Percentiles rank a stretch among this genome's conserved stretches.
Conservation (phyloP, 2,113 vertebrate genomes). For the Vulpes vulpes region DNA sequence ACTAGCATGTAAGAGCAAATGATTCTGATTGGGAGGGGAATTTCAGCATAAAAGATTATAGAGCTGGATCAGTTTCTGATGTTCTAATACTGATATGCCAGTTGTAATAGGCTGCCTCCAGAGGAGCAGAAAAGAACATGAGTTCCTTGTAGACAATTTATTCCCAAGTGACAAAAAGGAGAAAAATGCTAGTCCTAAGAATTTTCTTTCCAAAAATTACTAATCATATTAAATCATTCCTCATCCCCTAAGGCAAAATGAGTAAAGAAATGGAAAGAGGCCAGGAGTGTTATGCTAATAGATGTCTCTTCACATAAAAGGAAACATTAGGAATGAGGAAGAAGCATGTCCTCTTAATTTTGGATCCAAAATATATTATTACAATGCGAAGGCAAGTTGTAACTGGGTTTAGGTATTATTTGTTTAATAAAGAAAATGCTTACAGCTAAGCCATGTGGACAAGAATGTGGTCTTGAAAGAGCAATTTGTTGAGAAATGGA, state of each 20-base stretch:
- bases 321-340: not conserved
- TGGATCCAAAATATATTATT: not conserved
- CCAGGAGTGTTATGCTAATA: not conserved
- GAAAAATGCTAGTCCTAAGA: not conserved
- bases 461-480: not conserved
- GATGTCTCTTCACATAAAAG: not conserved
- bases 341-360: not conserved
- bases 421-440: conserved; percentile 17
- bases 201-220: not conserved
- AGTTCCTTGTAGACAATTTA: not conserved
- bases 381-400: not conserved
- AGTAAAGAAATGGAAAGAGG: conserved; percentile 13
- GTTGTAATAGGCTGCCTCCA: not conserved
- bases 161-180: not conserved
- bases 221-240: not conserved
- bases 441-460: not conserved
- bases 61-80: not conserved
- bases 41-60: not conserved
- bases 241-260: conserved; percentile 7
- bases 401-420: not conserved
- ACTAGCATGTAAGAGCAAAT: not conserved
- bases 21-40: not conserved
- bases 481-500: not conserved
- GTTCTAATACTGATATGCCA: not conserved
- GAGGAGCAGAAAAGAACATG: not conserved